Evolutionary conservation across 1,140 invertebrate species (phyloP).

Genomic region (Battus philenor): DNA sequence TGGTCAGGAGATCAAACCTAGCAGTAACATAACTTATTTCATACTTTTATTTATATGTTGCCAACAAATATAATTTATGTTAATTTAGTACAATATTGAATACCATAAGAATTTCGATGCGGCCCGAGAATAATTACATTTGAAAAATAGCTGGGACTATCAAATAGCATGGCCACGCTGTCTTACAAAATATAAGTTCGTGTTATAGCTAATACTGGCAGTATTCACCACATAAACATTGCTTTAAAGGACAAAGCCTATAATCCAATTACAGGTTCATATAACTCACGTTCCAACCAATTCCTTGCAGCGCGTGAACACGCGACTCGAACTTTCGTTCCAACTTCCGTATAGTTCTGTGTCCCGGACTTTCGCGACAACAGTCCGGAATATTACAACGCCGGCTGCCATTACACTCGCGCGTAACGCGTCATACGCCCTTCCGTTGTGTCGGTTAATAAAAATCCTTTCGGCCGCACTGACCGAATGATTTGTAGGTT

Average conservation of each 20-base stretch:
- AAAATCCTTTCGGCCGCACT: conserved; percentile 18
- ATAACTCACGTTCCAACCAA: background rate
- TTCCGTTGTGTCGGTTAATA: conserved; percentile 22
- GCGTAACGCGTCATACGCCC: conserved; percentile 34
- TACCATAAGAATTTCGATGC: no score
- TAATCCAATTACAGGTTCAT: conserved; percentile 11
- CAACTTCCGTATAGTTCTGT: background rate
- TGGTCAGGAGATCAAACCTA: no score
- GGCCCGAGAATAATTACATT: no score
- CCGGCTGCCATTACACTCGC: conserved; percentile 38
- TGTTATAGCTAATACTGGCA: no score
- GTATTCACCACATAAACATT: no score
- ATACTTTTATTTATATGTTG: no score
- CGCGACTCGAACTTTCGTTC: conserved; percentile 14
- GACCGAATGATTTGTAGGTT: conserved; percentile 9
- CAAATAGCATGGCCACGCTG: no score
- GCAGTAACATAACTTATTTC: no score
- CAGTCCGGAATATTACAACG: conserved; percentile 36
- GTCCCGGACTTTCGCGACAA: conserved; percentile 32
- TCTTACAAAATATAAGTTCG: no score
- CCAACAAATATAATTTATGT: no score
- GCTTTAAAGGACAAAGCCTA: conserved; percentile 10
- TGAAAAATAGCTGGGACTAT: no score
- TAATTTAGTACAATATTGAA: no score
- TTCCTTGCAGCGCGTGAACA: conserved; percentile 7